phyloP scores from a whole-genome alignment of 2,113 vertebrate genomes.

The Cyrtonyx montezumae region DNA sequence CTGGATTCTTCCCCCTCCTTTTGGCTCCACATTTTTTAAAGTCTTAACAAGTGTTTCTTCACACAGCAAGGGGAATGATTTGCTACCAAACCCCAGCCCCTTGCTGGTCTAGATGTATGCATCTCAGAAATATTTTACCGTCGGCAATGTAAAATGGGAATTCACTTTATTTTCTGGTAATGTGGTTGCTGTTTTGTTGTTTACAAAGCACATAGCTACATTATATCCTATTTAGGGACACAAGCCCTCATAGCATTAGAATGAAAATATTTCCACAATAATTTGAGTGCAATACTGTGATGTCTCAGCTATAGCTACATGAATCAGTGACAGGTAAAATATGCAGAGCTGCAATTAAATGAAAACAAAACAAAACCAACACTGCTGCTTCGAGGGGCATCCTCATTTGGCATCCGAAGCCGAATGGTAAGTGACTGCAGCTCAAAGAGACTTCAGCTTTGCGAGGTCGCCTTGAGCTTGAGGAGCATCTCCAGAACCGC shows the following conservation, averaged over 20 bases:
- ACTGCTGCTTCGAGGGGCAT: neutral
- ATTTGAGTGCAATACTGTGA: conserved; percentile 76
- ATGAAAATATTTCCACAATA: conserved; percentile 71
- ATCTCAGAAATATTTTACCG: conserved; percentile 56
- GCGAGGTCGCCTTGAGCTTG: neutral
- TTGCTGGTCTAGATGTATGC: conserved; percentile 39
- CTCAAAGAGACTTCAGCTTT: neutral
- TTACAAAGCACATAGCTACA: conserved; percentile 73
- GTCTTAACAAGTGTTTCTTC: conserved; percentile 19
- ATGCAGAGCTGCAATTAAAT: conserved; percentile 72
- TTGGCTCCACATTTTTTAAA: conserved; percentile 36
- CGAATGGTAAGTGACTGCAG: neutral
- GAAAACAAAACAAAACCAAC: conserved; percentile 56
- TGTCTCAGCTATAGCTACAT: conserved; percentile 76
- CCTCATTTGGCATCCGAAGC: conserved; percentile 18
- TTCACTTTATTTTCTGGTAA: conserved; percentile 56
- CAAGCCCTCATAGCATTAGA: conserved; percentile 71
- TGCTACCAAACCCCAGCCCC: neutral
- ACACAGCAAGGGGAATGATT: conserved; percentile 10
- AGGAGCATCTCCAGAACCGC: neutral
- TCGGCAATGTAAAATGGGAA: conserved; percentile 69
- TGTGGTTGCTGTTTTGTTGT: conserved; percentile 58
- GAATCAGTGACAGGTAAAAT: conserved; percentile 79
- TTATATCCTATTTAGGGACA: conserved; percentile 70
- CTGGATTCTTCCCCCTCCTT: conserved; percentile 59